Conservation (phyloP, 2,888 invertebrate genomes). For the Trachelus troglodyta region DNA sequence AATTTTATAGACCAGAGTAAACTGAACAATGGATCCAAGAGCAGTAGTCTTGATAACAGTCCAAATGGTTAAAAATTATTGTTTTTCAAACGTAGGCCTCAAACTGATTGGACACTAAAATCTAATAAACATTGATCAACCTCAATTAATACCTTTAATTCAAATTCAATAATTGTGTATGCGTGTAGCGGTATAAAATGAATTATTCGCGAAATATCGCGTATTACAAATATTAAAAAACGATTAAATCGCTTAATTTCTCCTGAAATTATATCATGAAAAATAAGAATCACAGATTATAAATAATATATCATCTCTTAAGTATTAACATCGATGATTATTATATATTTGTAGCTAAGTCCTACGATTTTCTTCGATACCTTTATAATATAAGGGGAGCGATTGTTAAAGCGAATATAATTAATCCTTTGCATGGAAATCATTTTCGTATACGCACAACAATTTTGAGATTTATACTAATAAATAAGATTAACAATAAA, state of each 20-base stretch:
- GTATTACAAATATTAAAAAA: not conserved
- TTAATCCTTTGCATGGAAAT: not conserved
- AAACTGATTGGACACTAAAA: not conserved
- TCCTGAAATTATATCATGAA: not conserved
- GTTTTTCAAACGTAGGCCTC: not conserved
- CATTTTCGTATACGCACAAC: not conserved
- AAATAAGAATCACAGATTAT: slow-evolving; percentile 10
- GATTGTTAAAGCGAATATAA: not conserved
- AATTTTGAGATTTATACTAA: not conserved
- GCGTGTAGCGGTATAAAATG: not conserved
- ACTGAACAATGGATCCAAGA: not conserved
- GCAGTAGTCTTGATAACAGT: not conserved
- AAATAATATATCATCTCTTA: slow-evolving; percentile 9
- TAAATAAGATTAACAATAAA: not conserved
- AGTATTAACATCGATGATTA: slow-evolving; percentile 12
- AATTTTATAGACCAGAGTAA: not conserved
- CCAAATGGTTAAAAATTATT: not conserved
- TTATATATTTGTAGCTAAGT: not conserved
- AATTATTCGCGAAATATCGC: not conserved
- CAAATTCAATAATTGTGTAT: slow-evolving; percentile 3
- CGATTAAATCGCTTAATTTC: not conserved
- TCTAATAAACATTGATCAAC: not conserved
- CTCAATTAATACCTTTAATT: not conserved
- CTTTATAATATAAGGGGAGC: not conserved
- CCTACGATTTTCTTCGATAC: not conserved